These are phyloP conservation scores for Gadus chalcogrammus DNA, from an alignment of 2,113 vertebrate species.

Conservation along the genomic window DNA sequence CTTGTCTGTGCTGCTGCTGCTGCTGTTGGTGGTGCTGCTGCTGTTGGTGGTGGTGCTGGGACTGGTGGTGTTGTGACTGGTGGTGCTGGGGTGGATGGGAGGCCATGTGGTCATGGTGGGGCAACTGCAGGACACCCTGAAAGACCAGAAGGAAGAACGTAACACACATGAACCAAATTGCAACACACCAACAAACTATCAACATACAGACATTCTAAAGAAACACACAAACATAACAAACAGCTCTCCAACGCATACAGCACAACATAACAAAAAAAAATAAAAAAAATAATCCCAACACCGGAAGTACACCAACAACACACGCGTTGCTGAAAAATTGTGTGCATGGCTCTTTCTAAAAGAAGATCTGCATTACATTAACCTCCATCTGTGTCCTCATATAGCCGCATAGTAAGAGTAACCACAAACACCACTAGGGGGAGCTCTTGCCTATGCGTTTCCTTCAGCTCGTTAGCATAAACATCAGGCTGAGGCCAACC, in stretches of 20 bases:
- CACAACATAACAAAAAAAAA: no score
- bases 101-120: constrained; percentile 67
- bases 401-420: constrained; percentile 5
- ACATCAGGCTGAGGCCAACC: constrained; percentile 21
- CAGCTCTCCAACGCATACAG: no score
- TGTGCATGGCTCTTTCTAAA: neutral
- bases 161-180: neutral
- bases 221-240: neutral
- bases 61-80: constrained; percentile 69
- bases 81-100: constrained; percentile 75
- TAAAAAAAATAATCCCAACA: neutral
- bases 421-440: constrained; percentile 65
- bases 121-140: constrained; percentile 83
- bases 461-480: constrained; percentile 12
- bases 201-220: no score
- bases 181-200: neutral
- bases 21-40: constrained; percentile 40
- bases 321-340: no score
- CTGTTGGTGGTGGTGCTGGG: constrained; percentile 67
- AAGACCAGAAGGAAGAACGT: constrained; percentile 14
- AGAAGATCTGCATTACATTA: constrained; percentile 12
- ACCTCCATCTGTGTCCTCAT: constrained; percentile 20
- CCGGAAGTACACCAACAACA: neutral
- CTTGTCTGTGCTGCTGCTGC: constrained; percentile 23
- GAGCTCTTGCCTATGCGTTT: constrained; percentile 63